A percentile compares a stretch with the other conserved stretches of the same genome.
Conservation (phyloP, 2,113 vertebrate species). For the Cricetomys ansorgei region DNA sequence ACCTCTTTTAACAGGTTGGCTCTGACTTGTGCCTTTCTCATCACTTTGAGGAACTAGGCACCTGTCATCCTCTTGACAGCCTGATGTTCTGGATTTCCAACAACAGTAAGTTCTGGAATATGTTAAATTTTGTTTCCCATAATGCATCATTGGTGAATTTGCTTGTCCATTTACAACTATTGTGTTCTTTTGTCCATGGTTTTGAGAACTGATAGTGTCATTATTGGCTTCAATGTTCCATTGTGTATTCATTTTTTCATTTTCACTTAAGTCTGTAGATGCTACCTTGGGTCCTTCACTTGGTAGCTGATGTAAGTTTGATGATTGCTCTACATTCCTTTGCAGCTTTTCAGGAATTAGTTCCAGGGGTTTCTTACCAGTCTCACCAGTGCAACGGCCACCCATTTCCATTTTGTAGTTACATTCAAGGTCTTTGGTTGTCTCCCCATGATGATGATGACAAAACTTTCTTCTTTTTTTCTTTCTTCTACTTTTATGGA, state of each 20-base stretch:
- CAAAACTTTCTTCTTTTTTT: constrained; percentile 85
- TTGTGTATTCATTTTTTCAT: constrained; percentile 60
- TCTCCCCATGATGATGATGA: constrained; percentile 73
- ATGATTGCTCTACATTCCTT: constrained; percentile 49
- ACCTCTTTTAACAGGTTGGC: constrained; percentile 85
- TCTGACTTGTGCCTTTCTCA: constrained; percentile 68
- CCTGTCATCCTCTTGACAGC: constrained; percentile 74
- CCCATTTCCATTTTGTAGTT: constrained; percentile 60
- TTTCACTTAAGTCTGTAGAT: constrained; percentile 21
- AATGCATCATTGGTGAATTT: constrained; percentile 39
- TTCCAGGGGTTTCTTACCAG: constrained; percentile 65
- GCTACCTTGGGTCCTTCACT: constrained; percentile 50
- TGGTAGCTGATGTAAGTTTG: constrained; percentile 53
- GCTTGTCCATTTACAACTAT: constrained; percentile 66
- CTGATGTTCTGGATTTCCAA: constrained; percentile 69
- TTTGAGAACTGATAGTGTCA: constrained; percentile 48
- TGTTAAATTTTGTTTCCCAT: constrained; percentile 75
- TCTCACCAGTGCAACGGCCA: constrained; percentile 38
- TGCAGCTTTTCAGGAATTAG: constrained; percentile 64
- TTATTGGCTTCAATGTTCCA: constrained; percentile 38
- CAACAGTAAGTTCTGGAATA: constrained; percentile 77
- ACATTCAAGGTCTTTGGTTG: constrained; percentile 64
- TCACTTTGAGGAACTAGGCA: constrained; percentile 66
- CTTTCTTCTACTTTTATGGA: constrained; percentile 83
- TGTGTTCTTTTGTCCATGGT: constrained; percentile 57